These are phyloP conservation scores for Oreocharis arfaki DNA, from an alignment of 2,113 vertebrate genomes.

Conservation along the genomic window DNA sequence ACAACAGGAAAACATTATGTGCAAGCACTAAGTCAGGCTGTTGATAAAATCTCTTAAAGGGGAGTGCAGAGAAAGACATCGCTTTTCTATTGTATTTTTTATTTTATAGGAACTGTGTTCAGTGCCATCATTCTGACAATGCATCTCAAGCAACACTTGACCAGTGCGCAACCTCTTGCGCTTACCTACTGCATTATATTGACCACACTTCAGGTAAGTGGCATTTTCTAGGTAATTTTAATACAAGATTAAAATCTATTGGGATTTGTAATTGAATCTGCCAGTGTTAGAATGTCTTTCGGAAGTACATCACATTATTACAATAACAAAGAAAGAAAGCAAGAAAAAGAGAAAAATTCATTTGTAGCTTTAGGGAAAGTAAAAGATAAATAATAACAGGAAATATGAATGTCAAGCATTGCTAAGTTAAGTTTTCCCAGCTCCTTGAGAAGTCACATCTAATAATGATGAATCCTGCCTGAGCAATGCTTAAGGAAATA, in stretches of 20 bases:
- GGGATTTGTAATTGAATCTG: not conserved
- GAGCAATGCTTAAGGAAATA: slow-evolving; percentile 48
- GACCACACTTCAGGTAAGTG: slow-evolving; percentile 79
- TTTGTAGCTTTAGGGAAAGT: not conserved
- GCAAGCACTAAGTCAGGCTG: not conserved
- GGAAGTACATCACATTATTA: not conserved
- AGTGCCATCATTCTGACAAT: slow-evolving; percentile 81
- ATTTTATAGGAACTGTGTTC: slow-evolving; percentile 82
- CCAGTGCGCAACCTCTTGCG: slow-evolving; percentile 82
- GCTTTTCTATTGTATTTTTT: slow-evolving; percentile 15
- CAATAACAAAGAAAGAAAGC: not conserved
- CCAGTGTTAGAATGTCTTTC: not conserved
- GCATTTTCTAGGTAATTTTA: not conserved
- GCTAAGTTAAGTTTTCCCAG: not conserved
- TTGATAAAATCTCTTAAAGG: not conserved
- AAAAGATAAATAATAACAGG: slow-evolving; percentile 48
- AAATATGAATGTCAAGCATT: slow-evolving; percentile 31
- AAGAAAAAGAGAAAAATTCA: not conserved
- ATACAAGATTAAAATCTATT: not conserved
- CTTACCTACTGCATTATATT: slow-evolving; percentile 72
- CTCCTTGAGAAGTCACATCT: slow-evolving; percentile 6
- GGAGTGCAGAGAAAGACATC: not conserved
- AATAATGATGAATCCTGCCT: slow-evolving; percentile 31
- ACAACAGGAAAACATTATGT: not conserved
- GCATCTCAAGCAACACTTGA: slow-evolving; percentile 66